Conservation (phyloP, 1,140 invertebrate species). For the Drosophila melanica region DNA sequence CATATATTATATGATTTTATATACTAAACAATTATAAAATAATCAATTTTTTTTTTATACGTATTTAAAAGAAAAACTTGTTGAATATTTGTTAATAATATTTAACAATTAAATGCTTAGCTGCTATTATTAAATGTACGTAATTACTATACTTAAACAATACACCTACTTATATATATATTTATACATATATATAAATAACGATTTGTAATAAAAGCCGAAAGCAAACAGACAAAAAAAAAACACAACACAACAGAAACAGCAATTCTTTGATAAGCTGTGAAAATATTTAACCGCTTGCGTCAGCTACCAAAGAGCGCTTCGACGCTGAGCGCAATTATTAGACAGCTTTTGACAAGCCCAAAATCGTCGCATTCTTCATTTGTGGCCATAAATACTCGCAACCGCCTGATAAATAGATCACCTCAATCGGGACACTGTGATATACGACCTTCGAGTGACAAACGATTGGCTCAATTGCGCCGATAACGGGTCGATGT, state of each 20-base stretch:
- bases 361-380: slow-evolving; percentile 17
- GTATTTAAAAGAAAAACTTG: slow-evolving; percentile 29
- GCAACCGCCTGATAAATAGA: neutral
- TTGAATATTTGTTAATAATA: slow-evolving; percentile 58
- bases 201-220: slow-evolving; percentile 43
- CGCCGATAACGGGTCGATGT: too few relatives aligned
- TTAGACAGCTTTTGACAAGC: slow-evolving; percentile 49
- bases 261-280: slow-evolving; percentile 50
- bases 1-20: slow-evolving; percentile 19
- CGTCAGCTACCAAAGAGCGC: slow-evolving; percentile 50
- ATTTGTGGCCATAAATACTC: slow-evolving; percentile 31
- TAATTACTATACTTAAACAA: slow-evolving; percentile 46
- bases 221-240: slow-evolving; percentile 38
- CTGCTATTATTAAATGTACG: slow-evolving; percentile 60
- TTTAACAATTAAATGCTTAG: slow-evolving; percentile 49
- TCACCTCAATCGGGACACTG: neutral
- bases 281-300: slow-evolving; percentile 65
- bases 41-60: slow-evolving; percentile 35
- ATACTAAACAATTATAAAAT: slow-evolving; percentile 8
- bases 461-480: too few relatives aligned
- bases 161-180: slow-evolving; percentile 21
- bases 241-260: slow-evolving; percentile 5
- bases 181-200: slow-evolving; percentile 26
- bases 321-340: slow-evolving; percentile 45
- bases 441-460: neutral